Conservation (phyloP, 2,888 invertebrate genomes). For the Phytoseiulus persimilis region DNA sequence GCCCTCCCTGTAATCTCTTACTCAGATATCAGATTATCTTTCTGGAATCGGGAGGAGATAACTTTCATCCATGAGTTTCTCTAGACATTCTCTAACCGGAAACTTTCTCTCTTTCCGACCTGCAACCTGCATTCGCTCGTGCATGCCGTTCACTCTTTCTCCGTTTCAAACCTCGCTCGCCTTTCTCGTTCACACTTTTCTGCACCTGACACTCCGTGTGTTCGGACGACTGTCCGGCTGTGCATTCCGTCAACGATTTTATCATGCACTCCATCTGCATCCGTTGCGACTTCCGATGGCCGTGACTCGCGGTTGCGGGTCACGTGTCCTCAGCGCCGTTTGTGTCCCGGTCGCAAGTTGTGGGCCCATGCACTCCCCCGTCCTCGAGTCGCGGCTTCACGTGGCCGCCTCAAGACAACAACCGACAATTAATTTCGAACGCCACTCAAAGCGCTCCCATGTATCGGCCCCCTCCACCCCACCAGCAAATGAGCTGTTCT, state of each 20-base stretch:
- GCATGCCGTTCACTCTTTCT: background rate
- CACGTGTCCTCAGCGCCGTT: background rate
- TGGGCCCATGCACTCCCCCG: background rate
- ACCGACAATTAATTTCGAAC: slow-evolving; percentile 10
- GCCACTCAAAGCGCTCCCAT: background rate
- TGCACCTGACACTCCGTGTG: background rate
- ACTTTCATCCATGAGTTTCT: background rate
- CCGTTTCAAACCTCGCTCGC: background rate
- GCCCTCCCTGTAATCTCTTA: too few relatives aligned
- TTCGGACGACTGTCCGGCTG: background rate
- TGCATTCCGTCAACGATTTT: background rate
- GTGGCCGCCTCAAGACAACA: slow-evolving; percentile 15
- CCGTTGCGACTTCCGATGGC: background rate
- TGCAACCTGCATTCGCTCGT: background rate
- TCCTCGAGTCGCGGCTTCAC: background rate
- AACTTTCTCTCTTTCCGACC: background rate
- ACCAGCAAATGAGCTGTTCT: background rate
- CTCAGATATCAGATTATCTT: too few relatives aligned
- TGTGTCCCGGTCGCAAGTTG: background rate
- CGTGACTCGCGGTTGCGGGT: background rate
- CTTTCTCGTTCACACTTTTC: background rate
- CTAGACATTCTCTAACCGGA: background rate
- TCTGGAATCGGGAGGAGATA: too few relatives aligned
- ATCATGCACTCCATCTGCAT: background rate
- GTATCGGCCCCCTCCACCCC: slow-evolving; percentile 6